These are phyloP conservation scores for Cercopithecus hamlyni DNA, from an alignment of 2,797 vertebrate species.

Conservation along the genomic window DNA sequence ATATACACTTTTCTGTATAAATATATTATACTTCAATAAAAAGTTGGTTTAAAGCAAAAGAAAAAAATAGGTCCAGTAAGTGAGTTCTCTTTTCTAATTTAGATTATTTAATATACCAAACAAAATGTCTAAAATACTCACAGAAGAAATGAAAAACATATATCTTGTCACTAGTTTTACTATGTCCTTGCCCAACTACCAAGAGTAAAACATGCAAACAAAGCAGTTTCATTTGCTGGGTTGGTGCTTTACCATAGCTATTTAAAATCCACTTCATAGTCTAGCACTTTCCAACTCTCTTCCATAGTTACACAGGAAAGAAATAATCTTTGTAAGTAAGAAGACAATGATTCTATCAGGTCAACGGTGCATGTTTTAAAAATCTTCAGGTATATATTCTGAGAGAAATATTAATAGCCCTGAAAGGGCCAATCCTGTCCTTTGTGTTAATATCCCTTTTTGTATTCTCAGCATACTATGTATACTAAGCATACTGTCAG, in stretches of 20 bases:
- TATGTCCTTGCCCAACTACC: not conserved
- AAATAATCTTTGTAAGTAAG: slow-evolving; percentile 9
- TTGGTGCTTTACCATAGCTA: not conserved
- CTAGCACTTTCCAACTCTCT: slow-evolving; percentile 13
- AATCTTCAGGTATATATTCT: not conserved
- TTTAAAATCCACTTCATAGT: not conserved
- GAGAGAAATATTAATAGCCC: slow-evolving; percentile 48
- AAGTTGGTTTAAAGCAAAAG: slow-evolving; percentile 39
- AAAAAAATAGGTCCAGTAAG: not conserved
- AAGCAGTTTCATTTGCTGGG: slow-evolving; percentile 6
- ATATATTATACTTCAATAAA: not conserved
- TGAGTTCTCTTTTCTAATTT: slow-evolving; percentile 38
- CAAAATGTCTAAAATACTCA: slow-evolving; percentile 47
- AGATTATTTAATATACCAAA: slow-evolving; percentile 28
- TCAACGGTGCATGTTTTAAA: slow-evolving; percentile 54
- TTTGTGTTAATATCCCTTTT: slow-evolving; percentile 18
- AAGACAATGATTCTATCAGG: not conserved
- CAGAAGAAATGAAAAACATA: slow-evolving; percentile 37
- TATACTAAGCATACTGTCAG: not conserved
- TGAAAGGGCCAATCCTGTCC: slow-evolving; percentile 14
- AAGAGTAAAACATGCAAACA: slow-evolving; percentile 31
- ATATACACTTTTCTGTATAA: not conserved
- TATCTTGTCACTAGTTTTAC: not conserved
- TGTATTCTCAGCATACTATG: not conserved
- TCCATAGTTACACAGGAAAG: not conserved